Conservation (phyloP, 2,888 invertebrate genomes). For the Ennomos erosarius region DNA sequence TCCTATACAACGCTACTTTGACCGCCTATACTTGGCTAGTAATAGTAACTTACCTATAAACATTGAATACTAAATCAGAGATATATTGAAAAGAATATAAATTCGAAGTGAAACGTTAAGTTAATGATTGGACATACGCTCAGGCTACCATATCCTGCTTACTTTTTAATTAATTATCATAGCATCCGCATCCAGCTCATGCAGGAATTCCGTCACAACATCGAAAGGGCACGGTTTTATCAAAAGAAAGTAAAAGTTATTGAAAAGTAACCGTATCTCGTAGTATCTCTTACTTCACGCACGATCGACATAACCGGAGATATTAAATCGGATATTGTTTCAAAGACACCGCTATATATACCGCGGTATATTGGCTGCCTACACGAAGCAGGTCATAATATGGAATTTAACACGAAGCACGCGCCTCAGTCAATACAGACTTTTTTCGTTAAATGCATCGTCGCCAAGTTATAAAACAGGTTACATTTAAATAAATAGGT, state of each 20-base stretch:
- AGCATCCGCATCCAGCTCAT: conserved; percentile 4
- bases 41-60: neutral
- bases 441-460: too few species aligned
- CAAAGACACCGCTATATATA: conserved; percentile 18
- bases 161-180: conserved; percentile 22
- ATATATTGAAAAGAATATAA: too few species aligned
- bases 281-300: conserved; percentile 33
- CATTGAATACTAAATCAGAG: too few species aligned
- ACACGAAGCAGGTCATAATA: too few species aligned
- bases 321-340: conserved; percentile 23
- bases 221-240: conserved; percentile 25
- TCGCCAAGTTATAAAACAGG: too few species aligned
- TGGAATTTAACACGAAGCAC: too few species aligned
- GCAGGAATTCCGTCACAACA: conserved; percentile 20
- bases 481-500: too few species aligned
- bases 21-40: too few species aligned
- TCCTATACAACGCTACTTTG: too few species aligned
- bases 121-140: too few species aligned
- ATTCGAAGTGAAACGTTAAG: too few species aligned
- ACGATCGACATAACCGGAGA: conserved; percentile 31
- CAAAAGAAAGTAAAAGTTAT: conserved; percentile 30
- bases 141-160: conserved; percentile 2
- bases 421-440: too few species aligned
- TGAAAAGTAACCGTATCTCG: conserved; percentile 21
- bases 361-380: neutral